These are phyloP conservation scores for Lophotis ruficrista DNA, from an alignment of 2,113 vertebrate species.

Conservation along the genomic window DNA sequence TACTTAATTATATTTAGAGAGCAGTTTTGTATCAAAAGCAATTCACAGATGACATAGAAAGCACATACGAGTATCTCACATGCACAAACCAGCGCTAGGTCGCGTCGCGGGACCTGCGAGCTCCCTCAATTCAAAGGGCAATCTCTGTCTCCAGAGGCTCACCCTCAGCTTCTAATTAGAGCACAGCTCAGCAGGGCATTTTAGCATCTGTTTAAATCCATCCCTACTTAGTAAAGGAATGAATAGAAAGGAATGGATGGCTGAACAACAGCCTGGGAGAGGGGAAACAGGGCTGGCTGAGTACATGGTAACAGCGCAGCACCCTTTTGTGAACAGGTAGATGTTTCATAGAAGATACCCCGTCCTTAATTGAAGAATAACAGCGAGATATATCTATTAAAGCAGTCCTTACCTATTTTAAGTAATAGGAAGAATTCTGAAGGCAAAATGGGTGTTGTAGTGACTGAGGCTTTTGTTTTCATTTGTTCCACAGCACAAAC, in stretches of 20 bases:
- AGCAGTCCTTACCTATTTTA: not conserved
- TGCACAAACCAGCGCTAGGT: not conserved
- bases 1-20: not conserved
- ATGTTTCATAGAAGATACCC: not conserved
- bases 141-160: conserved; percentile 22
- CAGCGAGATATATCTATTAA: not conserved
- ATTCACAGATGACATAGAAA: not conserved
- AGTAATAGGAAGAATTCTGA: not conserved
- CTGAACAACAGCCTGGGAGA: not conserved
- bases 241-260: conserved; percentile 18
- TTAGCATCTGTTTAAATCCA: conserved; percentile 59
- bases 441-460: not conserved
- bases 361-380: not conserved
- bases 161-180: conserved; percentile 54
- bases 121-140: conserved; percentile 10
- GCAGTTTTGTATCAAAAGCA: not conserved
- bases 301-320: not conserved
- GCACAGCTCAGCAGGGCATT: conserved; percentile 52
- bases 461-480: not conserved
- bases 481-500: not conserved
- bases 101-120: not conserved
- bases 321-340: not conserved
- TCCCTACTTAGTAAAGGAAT: conserved; percentile 51
- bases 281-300: not conserved
- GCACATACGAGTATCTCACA: not conserved